A percentile compares a stretch with the other conserved stretches of the same genome.
Conservation (phyloP, 2,888 invertebrate species). For the Drosophila macrospina region DNA sequence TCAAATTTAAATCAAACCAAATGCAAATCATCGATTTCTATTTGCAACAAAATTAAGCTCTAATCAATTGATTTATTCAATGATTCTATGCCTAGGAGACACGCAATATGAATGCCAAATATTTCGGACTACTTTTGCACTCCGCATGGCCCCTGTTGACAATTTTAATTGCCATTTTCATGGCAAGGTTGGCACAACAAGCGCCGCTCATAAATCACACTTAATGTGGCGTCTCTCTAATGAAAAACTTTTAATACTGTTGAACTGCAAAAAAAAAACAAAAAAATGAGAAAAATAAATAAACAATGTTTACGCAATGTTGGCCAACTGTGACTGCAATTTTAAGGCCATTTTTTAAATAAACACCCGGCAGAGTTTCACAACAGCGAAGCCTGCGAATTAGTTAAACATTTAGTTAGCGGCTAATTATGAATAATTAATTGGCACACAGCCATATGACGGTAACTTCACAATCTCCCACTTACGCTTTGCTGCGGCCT, state of each 20-base stretch:
- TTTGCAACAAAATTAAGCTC: background rate
- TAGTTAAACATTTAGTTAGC: conserved; percentile 62
- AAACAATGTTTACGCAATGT: conserved; percentile 15
- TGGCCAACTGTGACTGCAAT: conserved; percentile 27
- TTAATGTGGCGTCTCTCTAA: conserved; percentile 38
- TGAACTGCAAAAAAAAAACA: conserved; percentile 11
- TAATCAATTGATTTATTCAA: conserved; percentile 6
- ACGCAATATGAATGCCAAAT: background rate
- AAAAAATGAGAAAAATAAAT: background rate
- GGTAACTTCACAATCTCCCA: conserved; percentile 10
- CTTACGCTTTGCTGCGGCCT: conserved; percentile 24
- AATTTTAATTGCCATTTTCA: conserved; percentile 26
- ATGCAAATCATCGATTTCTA: no score
- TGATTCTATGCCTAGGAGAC: background rate
- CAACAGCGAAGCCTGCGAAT: conserved; percentile 36
- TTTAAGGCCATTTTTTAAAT: conserved; percentile 43
- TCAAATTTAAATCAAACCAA: no score
- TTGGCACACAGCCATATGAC: conserved; percentile 25
- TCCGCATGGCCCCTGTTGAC: background rate
- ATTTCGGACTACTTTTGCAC: background rate
- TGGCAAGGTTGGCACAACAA: conserved; percentile 12
- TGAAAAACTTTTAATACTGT: conserved; percentile 47
- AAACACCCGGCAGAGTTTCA: conserved; percentile 16
- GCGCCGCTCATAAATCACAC: conserved; percentile 52
- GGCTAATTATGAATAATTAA: conserved; percentile 74